phyloP scores from a whole-genome alignment of 2,888 invertebrate genomes.

The Anodontia alba region DNA sequence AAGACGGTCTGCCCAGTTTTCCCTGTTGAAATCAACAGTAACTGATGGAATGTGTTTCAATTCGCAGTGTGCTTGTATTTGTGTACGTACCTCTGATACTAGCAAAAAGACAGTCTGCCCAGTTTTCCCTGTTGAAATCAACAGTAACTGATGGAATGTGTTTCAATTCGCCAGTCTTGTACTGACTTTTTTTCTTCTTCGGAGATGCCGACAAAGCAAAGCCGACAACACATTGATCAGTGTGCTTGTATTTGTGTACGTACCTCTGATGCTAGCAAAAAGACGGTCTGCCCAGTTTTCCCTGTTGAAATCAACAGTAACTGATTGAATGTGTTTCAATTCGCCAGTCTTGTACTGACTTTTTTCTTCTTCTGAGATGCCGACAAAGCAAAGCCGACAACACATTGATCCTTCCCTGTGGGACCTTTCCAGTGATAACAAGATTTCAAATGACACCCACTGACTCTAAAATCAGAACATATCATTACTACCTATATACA shows the following conservation, averaged over 20 bases:
- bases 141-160: too few species aligned
- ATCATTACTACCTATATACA: too few species aligned
- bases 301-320: slow-evolving; percentile 38
- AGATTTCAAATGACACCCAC: slow-evolving; percentile 47
- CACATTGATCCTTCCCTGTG: slow-evolving; percentile 38
- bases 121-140: slow-evolving; percentile 38
- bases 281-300: slow-evolving; percentile 31
- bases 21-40: slow-evolving; percentile 35
- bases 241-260: too few species aligned
- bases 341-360: slow-evolving; percentile 33
- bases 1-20: slow-evolving; percentile 29
- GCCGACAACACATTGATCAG: slow-evolving; percentile 38
- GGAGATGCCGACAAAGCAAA: slow-evolving; percentile 33
- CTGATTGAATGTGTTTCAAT: slow-evolving; percentile 27
- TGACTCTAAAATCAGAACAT: slow-evolving; percentile 3
- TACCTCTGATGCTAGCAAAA: slow-evolving; percentile 36
- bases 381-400: slow-evolving; percentile 38
- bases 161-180: too few species aligned
- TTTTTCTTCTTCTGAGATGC: slow-evolving; percentile 28
- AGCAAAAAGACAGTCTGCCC: slow-evolving; percentile 25
- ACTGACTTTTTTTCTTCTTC: slow-evolving; percentile 29
- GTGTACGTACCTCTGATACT: slow-evolving; percentile 44
- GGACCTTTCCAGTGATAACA: slow-evolving; percentile 46
- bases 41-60: too few species aligned
- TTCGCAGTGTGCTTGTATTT: too few species aligned